Percentiles rank a stretch among this genome's conserved stretches.
Evolutionary conservation across 2,797 vertebrate species (phyloP).

Genomic region (Ctenopoma multispine): DNA sequence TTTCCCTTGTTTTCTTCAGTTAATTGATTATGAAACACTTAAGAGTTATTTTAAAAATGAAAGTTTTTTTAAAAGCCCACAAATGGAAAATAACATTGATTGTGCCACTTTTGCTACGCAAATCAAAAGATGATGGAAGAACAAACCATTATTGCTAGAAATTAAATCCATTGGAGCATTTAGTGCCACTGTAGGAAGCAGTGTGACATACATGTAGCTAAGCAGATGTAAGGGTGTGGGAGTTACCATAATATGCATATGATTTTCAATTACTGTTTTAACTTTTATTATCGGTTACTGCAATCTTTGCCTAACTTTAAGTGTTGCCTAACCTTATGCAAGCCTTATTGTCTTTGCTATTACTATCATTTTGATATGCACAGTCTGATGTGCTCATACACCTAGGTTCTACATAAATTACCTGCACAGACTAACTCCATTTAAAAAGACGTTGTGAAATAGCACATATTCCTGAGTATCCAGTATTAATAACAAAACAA

Average conservation of each 20-base stretch:
- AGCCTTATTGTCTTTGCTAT: background rate
- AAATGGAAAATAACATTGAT: slow-evolving; percentile 19
- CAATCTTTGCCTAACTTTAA: background rate
- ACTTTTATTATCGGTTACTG: no score
- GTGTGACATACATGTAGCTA: background rate
- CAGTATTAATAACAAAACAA: no score
- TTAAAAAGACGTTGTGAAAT: background rate
- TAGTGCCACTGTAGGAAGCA: background rate
- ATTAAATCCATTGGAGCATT: background rate
- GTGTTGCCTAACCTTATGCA: background rate
- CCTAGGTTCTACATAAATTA: no score
- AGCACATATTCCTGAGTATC: no score
- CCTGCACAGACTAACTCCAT: background rate
- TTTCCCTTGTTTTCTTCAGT: slow-evolving; percentile 36
- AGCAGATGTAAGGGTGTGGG: background rate
- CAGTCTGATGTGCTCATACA: no score
- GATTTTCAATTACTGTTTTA: no score
- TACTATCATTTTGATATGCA: background rate
- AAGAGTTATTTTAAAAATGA: slow-evolving; percentile 16
- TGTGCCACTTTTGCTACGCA: background rate
- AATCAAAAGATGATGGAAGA: background rate
- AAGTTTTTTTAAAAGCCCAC: slow-evolving; percentile 20
- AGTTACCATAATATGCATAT: background rate
- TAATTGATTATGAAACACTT: slow-evolving; percentile 53
- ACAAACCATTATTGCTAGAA: background rate